Conservation (phyloP, 1,140 invertebrate species). For the Megalopta genalis region DNA sequence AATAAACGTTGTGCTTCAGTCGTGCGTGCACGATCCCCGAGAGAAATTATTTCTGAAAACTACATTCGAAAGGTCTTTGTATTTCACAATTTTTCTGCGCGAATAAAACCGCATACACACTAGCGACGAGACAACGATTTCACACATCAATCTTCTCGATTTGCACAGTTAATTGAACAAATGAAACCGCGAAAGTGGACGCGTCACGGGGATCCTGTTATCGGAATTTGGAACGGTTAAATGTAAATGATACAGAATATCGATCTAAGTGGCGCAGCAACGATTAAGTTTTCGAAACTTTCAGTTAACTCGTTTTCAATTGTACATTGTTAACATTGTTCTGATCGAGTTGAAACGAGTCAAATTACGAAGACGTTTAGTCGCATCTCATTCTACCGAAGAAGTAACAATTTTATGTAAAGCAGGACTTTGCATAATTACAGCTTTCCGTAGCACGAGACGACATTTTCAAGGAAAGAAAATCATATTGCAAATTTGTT, state of each 20-base stretch:
- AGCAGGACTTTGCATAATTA: no score
- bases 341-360: no score
- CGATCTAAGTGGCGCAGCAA: neutral
- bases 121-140: neutral
- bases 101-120: neutral
- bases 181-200: no score
- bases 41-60: slow-evolving; percentile 38
- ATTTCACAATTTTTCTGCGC: neutral
- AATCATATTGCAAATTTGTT: no score
- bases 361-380: no score
- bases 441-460: no score
- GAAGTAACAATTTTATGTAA: no score
- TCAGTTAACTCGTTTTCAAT: no score
- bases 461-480: no score
- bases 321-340: no score
- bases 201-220: neutral
- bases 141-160: neutral
- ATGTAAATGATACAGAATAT: neutral
- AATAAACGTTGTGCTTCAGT: neutral
- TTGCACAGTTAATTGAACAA: neutral
- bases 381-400: no score
- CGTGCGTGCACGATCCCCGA: neutral
- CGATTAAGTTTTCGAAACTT: no score
- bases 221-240: neutral
- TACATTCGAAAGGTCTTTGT: slow-evolving; percentile 8